Conservation (phyloP, 2,113 vertebrate genomes). For the Pseudopipra pipra region DNA sequence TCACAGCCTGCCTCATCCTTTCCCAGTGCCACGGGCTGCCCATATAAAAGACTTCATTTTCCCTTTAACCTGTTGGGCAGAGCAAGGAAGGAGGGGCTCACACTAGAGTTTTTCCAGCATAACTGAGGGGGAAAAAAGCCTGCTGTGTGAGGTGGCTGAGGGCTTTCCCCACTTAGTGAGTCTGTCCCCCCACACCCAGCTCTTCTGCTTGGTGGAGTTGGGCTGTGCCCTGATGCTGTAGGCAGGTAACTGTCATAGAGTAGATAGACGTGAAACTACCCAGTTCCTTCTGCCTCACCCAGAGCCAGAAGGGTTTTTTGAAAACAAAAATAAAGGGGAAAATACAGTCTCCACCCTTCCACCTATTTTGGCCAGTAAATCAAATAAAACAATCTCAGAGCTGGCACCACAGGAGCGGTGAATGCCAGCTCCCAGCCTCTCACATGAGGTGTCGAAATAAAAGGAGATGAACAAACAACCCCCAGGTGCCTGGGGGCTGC, state of each 20-base stretch:
- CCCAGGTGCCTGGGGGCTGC: background rate
- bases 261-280: background rate
- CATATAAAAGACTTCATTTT: background rate
- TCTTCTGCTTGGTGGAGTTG: background rate
- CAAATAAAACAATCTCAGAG: slow-evolving; percentile 23
- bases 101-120: background rate
- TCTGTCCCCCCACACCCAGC: background rate
- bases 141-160: background rate
- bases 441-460: slow-evolving; percentile 3
- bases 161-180: background rate
- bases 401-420: background rate
- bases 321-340: slow-evolving; percentile 54
- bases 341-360: slow-evolving; percentile 59
- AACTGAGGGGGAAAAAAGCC: background rate
- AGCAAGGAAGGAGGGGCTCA: background rate
- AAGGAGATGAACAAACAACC: slow-evolving; percentile 26
- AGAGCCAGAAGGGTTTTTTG: slow-evolving; percentile 54
- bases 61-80: fast-evolving
- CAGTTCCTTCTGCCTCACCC: slow-evolving; percentile 51
- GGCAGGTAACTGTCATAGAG: slow-evolving; percentile 42
- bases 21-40: fast-evolving
- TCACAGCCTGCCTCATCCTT: background rate
- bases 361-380: slow-evolving; percentile 28
- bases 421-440: slow-evolving; percentile 50
- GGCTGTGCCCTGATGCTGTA: background rate